Evolutionary conservation across 2,888 invertebrate genomes (phyloP), one percentile per base, ranked within the genome.

Genomic region (Ormia ochracea): DNA sequence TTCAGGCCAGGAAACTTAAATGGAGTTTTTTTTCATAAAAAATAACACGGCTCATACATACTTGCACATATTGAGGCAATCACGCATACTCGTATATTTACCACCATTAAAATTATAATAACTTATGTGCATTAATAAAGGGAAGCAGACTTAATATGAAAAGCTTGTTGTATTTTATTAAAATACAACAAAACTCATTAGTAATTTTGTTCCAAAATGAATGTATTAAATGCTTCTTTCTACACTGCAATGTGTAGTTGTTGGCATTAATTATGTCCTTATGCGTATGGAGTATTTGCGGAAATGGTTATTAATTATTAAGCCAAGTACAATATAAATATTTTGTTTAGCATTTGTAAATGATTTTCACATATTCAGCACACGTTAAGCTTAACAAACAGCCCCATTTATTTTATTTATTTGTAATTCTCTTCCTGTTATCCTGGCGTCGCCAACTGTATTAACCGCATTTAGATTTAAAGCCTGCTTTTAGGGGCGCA

Each of bases 71-170:
- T 19, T 26, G 23, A 9, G 10, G 4, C 1, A 45, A 5, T 2
- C 19, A 43, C 12, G 17, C 43, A 45, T 17, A 21, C 50, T n/a
- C n/a, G 50, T 17, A 41, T 23, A 48, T 56, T 33, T 33, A 33
- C 33, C 43, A 21, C 17, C 5, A 26, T 33, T 5, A 4, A 26
- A 36, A 58, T 69, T 56, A 69, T 58, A 58, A 69, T 36, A 58
- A 58, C 33, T 45, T 36, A 45, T 48, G 12, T 33, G 36, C 12
- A 69, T 28, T 36, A 36, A 58, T 14, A 56, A 33, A 36, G 23
- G 28, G 23, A 41, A 41, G 36, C 3, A n/a, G 12, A 3, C 7
- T n/a, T 23, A 26, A 45, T 12, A 23, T 48, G 3, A n/a, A 23
- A 48, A 48, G 4, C 9, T 12, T 14, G 7, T 23, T 19, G 21